Conservation (phyloP, 2,888 invertebrate genomes). For the Thyatira batis region DNA sequence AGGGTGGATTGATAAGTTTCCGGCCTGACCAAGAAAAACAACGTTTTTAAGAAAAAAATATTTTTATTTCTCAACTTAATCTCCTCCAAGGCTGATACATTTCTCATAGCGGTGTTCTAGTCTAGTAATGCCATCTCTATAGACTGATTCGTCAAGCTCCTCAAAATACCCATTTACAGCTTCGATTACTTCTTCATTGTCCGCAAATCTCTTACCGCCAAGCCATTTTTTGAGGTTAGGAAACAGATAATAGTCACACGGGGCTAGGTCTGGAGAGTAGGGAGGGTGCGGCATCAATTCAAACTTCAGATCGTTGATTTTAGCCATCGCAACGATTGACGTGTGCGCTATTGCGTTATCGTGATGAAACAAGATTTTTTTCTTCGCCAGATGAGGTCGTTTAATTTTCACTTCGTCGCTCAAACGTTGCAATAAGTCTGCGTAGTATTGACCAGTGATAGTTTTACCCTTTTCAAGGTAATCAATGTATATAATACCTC, state of each 20-base stretch:
- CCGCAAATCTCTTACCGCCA: background rate
- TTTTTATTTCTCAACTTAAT: background rate
- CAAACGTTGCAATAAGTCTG: background rate
- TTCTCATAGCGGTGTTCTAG: background rate
- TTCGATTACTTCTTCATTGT: background rate
- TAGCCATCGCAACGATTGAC: constrained; percentile 11
- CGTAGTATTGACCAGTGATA: background rate
- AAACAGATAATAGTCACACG: constrained; percentile 7
- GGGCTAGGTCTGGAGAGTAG: constrained; percentile 10
- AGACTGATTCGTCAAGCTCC: background rate
- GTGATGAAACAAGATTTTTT: constrained; percentile 18
- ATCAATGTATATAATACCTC: background rate
- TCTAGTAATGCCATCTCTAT: background rate
- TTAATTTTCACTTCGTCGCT: constrained; percentile 4
- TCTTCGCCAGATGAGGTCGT: constrained; percentile 11
- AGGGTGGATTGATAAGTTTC: too few relatives aligned
- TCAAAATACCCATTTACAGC: background rate
- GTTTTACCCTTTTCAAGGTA: background rate
- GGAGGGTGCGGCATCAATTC: constrained; percentile 11
- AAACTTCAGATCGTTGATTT: constrained; percentile 9
- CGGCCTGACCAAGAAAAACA: background rate
- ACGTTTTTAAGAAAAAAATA: background rate
- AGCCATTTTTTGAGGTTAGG: background rate
- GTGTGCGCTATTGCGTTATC: constrained; percentile 19
- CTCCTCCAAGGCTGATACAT: background rate